Conservation (phyloP, 2,888 invertebrate species). For the Drosophila cracens region DNA sequence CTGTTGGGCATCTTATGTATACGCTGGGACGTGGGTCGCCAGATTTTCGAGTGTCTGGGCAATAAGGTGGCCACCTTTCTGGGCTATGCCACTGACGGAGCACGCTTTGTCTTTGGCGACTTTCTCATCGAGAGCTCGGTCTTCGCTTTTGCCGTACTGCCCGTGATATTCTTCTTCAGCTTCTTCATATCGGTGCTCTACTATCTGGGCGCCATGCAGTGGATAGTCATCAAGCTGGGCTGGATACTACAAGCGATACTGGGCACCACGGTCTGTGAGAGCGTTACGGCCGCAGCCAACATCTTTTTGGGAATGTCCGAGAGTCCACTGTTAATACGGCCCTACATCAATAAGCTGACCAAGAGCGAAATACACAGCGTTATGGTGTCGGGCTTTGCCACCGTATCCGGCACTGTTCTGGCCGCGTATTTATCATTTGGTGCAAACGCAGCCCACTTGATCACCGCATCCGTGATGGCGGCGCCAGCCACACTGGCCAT, state of each 20-base stretch:
- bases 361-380: constrained; percentile 96
- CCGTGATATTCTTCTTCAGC: constrained; percentile 97
- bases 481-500: constrained; percentile 96
- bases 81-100: constrained; percentile 91
- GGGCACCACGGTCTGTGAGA: constrained; percentile 97
- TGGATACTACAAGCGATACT: constrained; percentile 89
- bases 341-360: constrained; percentile 93
- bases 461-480: constrained; percentile 98
- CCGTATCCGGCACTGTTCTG: constrained; percentile 96
- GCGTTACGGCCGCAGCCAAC: constrained; percentile 96
- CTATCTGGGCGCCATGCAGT: constrained; percentile 95
- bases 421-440: constrained; percentile 97
- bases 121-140: constrained; percentile 87
- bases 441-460: constrained; percentile 93
- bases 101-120: constrained; percentile 93
- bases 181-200: constrained; percentile 95
- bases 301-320: constrained; percentile 98
- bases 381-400: constrained; percentile 97
- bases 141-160: constrained; percentile 95
- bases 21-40: constrained; percentile 92
- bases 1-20: constrained; percentile 93
- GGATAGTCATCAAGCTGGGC: constrained; percentile 92
- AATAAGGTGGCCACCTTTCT: constrained; percentile 90
- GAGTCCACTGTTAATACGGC: constrained; percentile 94
- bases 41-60: constrained; percentile 88